These are phyloP conservation scores for Drosophila seguyi DNA, from an alignment of 1,140 invertebrate genomes.

Conservation along the genomic window DNA sequence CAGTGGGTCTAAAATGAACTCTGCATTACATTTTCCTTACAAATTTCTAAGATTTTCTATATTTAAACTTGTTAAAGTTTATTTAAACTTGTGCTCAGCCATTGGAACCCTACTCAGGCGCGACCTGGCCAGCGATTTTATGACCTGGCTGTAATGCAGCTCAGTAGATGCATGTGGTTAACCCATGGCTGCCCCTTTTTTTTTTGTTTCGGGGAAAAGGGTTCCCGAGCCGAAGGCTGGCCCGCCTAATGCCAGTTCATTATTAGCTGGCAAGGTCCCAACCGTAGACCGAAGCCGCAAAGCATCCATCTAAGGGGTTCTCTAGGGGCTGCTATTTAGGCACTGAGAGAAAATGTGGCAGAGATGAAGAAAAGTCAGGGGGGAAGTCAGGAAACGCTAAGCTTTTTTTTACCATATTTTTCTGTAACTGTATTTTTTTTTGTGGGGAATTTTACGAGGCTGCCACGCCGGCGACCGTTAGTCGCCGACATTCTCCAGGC, in stretches of 20 bases:
- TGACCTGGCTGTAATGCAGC: conserved; percentile 35
- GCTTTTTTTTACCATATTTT: too few species aligned
- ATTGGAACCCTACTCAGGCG: conserved; percentile 4
- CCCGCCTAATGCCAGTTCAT: conserved; percentile 33
- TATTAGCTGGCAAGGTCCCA: conserved; percentile 38
- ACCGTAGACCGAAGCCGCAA: conserved; percentile 29
- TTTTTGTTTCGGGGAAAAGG: background rate
- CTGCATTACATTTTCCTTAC: accelerated
- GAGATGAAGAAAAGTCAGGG: background rate
- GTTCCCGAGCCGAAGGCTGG: background rate
- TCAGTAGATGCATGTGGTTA: conserved; percentile 35
- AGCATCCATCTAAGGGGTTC: conserved; percentile 14
- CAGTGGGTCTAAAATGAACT: background rate
- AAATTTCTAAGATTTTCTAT: too few species aligned
- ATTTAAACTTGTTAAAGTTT: background rate
- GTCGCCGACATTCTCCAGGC: conserved; percentile 45
- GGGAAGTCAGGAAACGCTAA: too few species aligned
- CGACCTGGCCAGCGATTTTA: conserved; percentile 24
- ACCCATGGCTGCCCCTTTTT: conserved; percentile 8
- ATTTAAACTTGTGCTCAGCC: background rate
- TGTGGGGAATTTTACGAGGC: conserved; percentile 50
- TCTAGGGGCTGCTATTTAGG: background rate
- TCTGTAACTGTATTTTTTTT: conserved; percentile 30
- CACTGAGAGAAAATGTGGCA: background rate
- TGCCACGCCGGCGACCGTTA: conserved; percentile 46